Base-by-base conservation (phyloP, 1,140 invertebrate genomes). In the Drusus annulatus region DNA sequence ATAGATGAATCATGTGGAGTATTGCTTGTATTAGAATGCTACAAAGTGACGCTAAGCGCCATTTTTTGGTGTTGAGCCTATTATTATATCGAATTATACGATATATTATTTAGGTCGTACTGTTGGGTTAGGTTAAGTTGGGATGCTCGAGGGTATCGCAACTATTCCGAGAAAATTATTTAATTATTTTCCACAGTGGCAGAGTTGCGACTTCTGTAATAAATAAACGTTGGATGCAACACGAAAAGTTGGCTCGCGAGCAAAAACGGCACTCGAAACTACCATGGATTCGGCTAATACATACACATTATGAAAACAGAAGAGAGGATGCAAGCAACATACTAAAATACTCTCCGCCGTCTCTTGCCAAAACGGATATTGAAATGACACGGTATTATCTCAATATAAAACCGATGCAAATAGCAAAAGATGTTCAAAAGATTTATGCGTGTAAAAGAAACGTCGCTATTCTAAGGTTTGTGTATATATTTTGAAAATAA, bases 241-340 rank as follows among this genome's bases (percentile, higher is more conserved):
- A 21, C 31, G 25, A 85, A 85, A 71, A 52, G 45, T 74, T 74
- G 71, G 71, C 71, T 54, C n/a, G 51, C 19, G 19, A 51, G 51
- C 71, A 54, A 74, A 74, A 54, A 17, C 45, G 16, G 23, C 51
- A 54, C 52, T 74, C n/a, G 52, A 74, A 74, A 17, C 6, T 45
- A 45, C 51, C 7, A 51, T 16, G 21, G 7, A 25, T 8, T 54
- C 21, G 16, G 69, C 19, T 13, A 23, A n/a, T n/a, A n/a, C n/a
- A n/a, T n/a, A n/a, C n/a, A 74, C 23, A 50, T 31, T 19, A 69
- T 52, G 21, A 51, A 73, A 60, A 76, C 73, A 76, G 36, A 45
- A 13, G 13, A 1, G 36, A 45, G 73, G 73, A 76, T 76, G 54
- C 73, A 17, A 16, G 23, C 23, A 6, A 7, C 19, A 17, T 13